Evolutionary conservation across 2,113 vertebrate genomes (phyloP).

Genomic region (Ploceus nigricollis): DNA sequence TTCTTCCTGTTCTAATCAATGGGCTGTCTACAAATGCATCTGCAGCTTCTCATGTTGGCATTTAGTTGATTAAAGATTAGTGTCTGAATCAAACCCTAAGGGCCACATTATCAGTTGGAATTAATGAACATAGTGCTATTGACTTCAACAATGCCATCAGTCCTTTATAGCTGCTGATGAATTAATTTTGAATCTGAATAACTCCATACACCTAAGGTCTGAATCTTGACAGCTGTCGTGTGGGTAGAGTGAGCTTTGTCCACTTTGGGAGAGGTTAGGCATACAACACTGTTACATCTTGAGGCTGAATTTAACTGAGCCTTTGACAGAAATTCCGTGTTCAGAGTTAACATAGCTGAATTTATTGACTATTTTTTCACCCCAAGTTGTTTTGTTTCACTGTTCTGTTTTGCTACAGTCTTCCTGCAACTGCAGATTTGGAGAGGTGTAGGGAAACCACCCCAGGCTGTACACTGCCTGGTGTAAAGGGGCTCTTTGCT

Average conservation of each 20-base stretch:
- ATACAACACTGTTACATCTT: neutral
- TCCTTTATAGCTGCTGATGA: neutral
- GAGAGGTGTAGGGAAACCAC: neutral
- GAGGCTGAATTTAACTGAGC: neutral
- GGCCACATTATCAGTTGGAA: neutral
- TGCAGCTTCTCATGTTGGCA: neutral
- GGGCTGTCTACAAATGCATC: neutral
- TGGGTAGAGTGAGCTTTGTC: neutral
- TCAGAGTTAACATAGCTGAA: neutral
- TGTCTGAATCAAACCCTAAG: neutral
- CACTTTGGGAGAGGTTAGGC: accelerated
- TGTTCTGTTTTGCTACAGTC: neutral
- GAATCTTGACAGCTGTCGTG: neutral
- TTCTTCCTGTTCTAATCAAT: neutral
- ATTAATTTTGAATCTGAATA: neutral
- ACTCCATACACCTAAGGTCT: neutral
- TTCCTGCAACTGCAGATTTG: neutral
- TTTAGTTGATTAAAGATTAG: neutral
- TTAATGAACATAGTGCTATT: neutral
- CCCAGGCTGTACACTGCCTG: neutral
- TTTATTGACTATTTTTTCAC: neutral
- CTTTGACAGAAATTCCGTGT: neutral
- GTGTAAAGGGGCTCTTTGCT: neutral
- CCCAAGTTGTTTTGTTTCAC: neutral
- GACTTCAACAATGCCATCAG: neutral